Conservation (phyloP, 2,113 vertebrate species). For the Ovis aries region ARS-UI_Ramb_v3.0 NC_056059.1:33368501-33369000, state of each 20-base stretch:
- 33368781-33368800: neutral
- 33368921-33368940: neutral
- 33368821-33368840: neutral
- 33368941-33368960: slow-evolving; percentile 44
- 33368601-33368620: neutral
- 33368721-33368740: neutral
- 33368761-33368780: neutral
- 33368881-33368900: slow-evolving; percentile 1
- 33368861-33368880: neutral
- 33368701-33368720: neutral
- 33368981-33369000: slow-evolving; percentile 6
- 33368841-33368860: neutral
- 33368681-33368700: neutral
- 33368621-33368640: neutral
- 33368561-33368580: neutral
- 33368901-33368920: neutral
- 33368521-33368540: neutral
- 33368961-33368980: slow-evolving; percentile 53
- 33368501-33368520: neutral
- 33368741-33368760: neutral
- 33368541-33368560: neutral
- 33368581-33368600: neutral
- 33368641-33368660: neutral
- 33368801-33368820: neutral
- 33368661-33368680: neutral